Base-by-base conservation (phyloP, 1,140 invertebrate species). In the Lanistes nyassanus region DNA sequence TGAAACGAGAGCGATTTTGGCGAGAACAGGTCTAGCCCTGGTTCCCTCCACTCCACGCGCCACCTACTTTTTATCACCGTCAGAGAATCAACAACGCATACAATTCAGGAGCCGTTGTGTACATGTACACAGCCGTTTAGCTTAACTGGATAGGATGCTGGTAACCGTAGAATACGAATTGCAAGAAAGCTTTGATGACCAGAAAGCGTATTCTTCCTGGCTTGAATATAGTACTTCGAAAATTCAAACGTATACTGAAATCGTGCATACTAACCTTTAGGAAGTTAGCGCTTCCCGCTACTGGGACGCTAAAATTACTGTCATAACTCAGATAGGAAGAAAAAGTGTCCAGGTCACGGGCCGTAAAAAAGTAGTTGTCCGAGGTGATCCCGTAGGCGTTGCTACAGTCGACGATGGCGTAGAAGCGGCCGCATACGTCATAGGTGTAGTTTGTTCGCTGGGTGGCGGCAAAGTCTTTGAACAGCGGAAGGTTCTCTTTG, bases 301-400 rank as follows among this genome's bases (percentile, higher is more conserved):
- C 62, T n/a, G 60, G 58, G 36, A 81, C 72, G 55, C 37, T 80
- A 60, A 75, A 81, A 64, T 29, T 64, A 19, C 64, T 39, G 16
- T 66, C 65, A 11, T 39, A 42, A 26, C 78, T 37, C 16, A 70
- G 65, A 71, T 75, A 81, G n/a, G 76, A 71, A 42, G 69, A 79
- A 9, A 70, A 72, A n/a, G 67, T 73, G 0, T 77, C 70, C 26
- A 77, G 66, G 37, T 80, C 71, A 37, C 78, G 56, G 2, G 83
- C 74, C n/a, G 64, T 51, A 62, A 83, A 84, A 2, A 51, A 23
- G 9, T 74, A 66, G 19, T 37, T 70, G 53, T 79, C 76, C 23
- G 34, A 34, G 3, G 74, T 76, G 34, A 23, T 31, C 39, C 83
- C 83, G 67, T 81, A 83, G 19, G 56, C 29, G 72, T 84, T 84